Evolutionary conservation across 2,113 vertebrate genomes (phyloP).

Genomic region (Epinephelus lanceolatus): DNA sequence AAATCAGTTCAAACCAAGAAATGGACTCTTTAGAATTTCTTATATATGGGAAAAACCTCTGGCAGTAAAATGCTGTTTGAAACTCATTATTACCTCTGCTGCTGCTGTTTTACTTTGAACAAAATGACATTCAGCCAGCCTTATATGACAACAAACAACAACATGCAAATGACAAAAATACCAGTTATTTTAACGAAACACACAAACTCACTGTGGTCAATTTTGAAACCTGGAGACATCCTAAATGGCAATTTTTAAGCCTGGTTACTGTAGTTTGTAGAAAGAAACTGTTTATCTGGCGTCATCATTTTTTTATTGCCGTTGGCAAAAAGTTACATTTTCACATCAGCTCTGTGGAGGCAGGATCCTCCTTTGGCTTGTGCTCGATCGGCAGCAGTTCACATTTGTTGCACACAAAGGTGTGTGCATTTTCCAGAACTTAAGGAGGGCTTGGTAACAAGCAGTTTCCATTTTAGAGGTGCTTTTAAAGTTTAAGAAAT

Average conservation of each 20-base stretch:
- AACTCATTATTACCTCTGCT: too few relatives aligned
- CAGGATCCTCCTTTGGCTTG: slow-evolving; percentile 15
- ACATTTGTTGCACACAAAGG: slow-evolving; percentile 3
- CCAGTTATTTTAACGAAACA: slow-evolving; percentile 15
- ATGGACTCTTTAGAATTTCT: too few relatives aligned
- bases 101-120: too few relatives aligned
- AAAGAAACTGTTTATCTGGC: background rate
- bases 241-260: background rate
- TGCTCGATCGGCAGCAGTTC: slow-evolving; percentile 52
- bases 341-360: background rate
- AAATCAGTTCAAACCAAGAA: too few relatives aligned
- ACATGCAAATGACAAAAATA: slow-evolving; percentile 12
- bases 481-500: background rate
- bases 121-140: background rate
- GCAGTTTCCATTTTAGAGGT: background rate
- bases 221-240: background rate
- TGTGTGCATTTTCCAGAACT: slow-evolving; percentile 2
- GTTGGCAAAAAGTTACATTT: slow-evolving; percentile 8
- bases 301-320: background rate
- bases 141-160: background rate
- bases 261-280: background rate
- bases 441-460: slow-evolving; percentile 2
- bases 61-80: too few relatives aligned
- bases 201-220: background rate
- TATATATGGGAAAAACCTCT: too few relatives aligned